phyloP scores from a whole-genome alignment of 1,140 invertebrate genomes.

The Zaprionus gabonicus region DNA sequence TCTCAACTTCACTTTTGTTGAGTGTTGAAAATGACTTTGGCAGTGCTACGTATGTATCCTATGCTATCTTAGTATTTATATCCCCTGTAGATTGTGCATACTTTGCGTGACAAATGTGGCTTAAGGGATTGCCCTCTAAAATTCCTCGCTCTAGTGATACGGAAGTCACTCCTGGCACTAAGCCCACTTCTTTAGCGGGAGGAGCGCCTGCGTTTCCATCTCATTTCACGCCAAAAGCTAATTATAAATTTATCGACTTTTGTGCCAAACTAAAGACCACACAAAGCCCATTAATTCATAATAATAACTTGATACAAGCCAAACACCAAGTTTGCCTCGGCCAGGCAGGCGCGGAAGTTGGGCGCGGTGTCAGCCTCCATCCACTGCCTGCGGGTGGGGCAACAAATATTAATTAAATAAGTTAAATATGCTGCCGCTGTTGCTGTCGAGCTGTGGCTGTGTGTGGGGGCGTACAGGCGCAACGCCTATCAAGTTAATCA shows the following conservation, averaged over 20 bases:
- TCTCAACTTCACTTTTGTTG: background rate
- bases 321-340: conserved; percentile 17
- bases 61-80: background rate
- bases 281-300: conserved; percentile 69
- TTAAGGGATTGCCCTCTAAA: background rate
- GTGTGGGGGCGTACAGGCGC: conserved; percentile 37
- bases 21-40: background rate
- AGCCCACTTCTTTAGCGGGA: conserved; percentile 1
- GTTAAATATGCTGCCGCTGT: conserved; percentile 40
- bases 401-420: conserved; percentile 57
- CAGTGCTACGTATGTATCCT: background rate
- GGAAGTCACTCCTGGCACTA: background rate
- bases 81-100: background rate
- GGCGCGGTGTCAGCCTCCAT: background rate
- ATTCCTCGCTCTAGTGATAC: background rate
- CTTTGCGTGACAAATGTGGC: background rate
- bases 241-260: conserved; percentile 72
- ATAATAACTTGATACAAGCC: conserved; percentile 66
- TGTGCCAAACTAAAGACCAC: conserved; percentile 63
- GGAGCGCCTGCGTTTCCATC: conserved; percentile 24
- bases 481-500: conserved; percentile 50
- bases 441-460: conserved; percentile 9
- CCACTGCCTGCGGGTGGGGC: conserved; percentile 22
- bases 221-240: conserved; percentile 61
- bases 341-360: background rate